Evolutionary conservation across 1,140 invertebrate genomes (phyloP), one percentile per base, ranked within the genome.

Genomic region (Babylonia areolata): DNA sequence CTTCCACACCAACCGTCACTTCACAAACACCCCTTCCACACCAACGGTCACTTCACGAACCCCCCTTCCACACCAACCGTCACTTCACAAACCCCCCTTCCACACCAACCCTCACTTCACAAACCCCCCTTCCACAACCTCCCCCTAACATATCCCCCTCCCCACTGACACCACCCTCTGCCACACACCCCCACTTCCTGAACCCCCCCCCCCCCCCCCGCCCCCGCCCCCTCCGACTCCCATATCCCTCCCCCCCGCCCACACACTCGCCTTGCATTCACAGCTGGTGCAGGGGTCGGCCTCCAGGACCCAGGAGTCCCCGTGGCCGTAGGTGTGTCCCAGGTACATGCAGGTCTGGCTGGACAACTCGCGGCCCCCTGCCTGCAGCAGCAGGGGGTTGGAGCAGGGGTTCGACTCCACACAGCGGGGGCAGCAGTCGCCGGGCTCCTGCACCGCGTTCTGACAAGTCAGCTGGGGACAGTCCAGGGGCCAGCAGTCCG

Each of bases 401-500:
- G 84, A 37, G 90, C 94, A 95, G 1, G 94, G 95, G 93, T 96
- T 90, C 80, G 90, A 96, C 86, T 96, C 96, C 69, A 95, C 95
- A 92, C 96, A 97, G 54, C 96, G 95, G n/a, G 96, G 96, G 94
- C 97, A 97, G 94, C 96, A 96, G 91, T 97, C 96, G 1, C 90
- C 92, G 33, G 89, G 86, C 64, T 88, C 93, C 90, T 95, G 95
- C 83, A 97, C 94, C 54, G 96, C 95, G 91, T 96, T 95, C 88
- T 95, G 93, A 95, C 97, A 97, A 33, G 95, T 95, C 46, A 96
- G 94, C 35, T 96, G 96, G 86, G 97, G 97, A 95, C 97, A 98
- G 91, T 97, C 96, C 92, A 97, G 95, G 90, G 97, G 96, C 97
- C 97, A 98, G 93, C 97, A 98, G 95, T 98, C 97, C 86, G 97